Base-by-base conservation (phyloP, 1,140 invertebrate genomes). In the Condylostylus longicornis region DNA sequence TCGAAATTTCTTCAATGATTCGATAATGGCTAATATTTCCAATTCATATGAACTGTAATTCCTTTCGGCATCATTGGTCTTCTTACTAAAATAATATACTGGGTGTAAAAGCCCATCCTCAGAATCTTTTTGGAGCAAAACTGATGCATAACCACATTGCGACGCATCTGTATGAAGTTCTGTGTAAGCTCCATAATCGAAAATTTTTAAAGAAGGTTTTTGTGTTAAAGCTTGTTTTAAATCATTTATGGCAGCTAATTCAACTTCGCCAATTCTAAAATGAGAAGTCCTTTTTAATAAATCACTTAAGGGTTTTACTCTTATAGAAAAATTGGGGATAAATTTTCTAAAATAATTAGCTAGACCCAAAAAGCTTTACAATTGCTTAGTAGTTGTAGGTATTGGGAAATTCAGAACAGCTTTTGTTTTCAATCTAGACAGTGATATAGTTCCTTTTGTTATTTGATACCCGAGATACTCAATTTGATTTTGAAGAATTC, bases 11-110 rank as follows among this genome's bases (percentile, higher is more conserved):
- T 62, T 45, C 10, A 68, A 46, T 1, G 59, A 53, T 43, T 54
- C 52, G 8, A 67, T 42, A 15, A 67, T 50, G 3, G 62, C 58
- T 5, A 69, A 42, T 33, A 44, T 46, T 54, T 69, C 65, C 28
- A 58, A 42, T 43, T 68, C 61, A 30, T 51, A 60, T 37, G 53
- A 58, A 10, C 46, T 42, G 40, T 55, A 64, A 32, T 57, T 58
- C 13, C 25, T 42, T 46, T 70, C 66, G 5, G 40, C 22, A 6
- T 42, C 34, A n/a, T 35, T 49, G 5, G 67, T 56, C 21, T 49
- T 47, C 18, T 59, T 47, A 33, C 61, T 62, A 18, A 42, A 31
- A 20, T 29, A 45, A 35, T 42, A 25, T 2, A 44, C 29, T 15
- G 36, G 36, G 20, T 35, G 36, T 10, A 38, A 37, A 15, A 44